These are phyloP conservation scores for Agelas oroides DNA, from an alignment of 37 sponge, comb jelly and placozoan genomes.

Conservation along the genomic window DNA sequence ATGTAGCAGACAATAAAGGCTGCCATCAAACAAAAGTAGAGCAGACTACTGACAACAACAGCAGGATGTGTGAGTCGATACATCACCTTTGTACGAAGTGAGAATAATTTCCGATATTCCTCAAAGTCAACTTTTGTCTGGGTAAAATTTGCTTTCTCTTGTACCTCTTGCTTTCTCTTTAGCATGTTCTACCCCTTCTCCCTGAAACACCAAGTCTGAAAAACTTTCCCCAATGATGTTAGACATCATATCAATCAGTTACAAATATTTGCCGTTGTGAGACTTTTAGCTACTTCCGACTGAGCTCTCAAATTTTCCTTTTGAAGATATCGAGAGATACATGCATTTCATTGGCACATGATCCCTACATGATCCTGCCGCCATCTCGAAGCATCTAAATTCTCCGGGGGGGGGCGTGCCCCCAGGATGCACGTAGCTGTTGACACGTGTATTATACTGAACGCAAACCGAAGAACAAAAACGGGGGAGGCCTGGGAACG, in stretches of 20 bases:
- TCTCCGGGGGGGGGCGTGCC: too few species aligned
- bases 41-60: not conserved
- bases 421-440: too few species aligned
- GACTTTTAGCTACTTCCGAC: too few species aligned
- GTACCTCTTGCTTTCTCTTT: not conserved
- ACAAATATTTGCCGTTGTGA: too few species aligned
- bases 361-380: too few species aligned
- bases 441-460: too few species aligned
- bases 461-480: too few species aligned
- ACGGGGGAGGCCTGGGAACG: too few species aligned
- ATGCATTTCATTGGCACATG: too few species aligned
- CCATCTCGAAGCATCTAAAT: too few species aligned
- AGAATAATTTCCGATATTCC: not conserved
- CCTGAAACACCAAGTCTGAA: not conserved
- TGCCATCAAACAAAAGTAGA: not conserved
- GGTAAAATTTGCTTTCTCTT: not conserved
- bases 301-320: too few species aligned
- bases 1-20: not conserved
- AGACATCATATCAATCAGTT: slow-evolving; percentile 22
- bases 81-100: not conserved
- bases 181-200: not conserved
- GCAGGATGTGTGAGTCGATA: not conserved
- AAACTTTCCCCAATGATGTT: not conserved
- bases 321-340: too few species aligned
- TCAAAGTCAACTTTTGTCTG: not conserved